phyloP scores from a whole-genome alignment of 2,797 vertebrate species.

The Luscinia luscinia region DNA sequence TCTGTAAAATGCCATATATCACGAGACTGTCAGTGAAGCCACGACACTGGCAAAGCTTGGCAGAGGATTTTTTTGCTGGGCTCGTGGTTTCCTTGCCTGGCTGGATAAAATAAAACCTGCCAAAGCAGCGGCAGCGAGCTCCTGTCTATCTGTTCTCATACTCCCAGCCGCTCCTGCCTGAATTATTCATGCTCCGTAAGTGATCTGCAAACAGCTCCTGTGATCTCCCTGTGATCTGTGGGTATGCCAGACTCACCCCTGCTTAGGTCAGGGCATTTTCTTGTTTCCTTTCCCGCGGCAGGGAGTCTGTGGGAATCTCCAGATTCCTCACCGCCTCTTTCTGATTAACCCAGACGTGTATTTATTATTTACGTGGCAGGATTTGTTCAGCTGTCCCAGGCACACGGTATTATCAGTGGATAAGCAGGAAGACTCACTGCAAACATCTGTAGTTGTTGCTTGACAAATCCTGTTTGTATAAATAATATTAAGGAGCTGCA shows the following conservation, averaged over 20 bases:
- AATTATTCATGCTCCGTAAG: constrained; percentile 46
- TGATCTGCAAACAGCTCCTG: constrained; percentile 51
- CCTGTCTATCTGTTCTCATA: not conserved
- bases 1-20: not conserved
- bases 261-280: constrained; percentile 38
- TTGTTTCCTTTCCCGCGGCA: not conserved
- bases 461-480: not conserved
- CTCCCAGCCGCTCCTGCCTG: constrained; percentile 16
- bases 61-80: not conserved
- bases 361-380: not conserved
- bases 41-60: accelerated
- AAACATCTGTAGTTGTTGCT: constrained; percentile 15
- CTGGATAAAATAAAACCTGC: not conserved
- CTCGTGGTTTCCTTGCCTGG: not conserved
- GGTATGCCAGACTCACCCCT: constrained; percentile 2
- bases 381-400: not conserved
- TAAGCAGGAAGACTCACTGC: not conserved
- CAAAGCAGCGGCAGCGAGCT: not conserved
- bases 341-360: not conserved
- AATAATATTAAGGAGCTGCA: not conserved
- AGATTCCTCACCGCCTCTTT: not conserved
- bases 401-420: not conserved
- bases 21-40: accelerated
- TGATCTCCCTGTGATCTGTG: constrained; percentile 40
- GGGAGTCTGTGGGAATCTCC: constrained; percentile 19